Base-by-base conservation (phyloP, 2,888 invertebrate genomes). In the Erebia epiphron region DNA sequence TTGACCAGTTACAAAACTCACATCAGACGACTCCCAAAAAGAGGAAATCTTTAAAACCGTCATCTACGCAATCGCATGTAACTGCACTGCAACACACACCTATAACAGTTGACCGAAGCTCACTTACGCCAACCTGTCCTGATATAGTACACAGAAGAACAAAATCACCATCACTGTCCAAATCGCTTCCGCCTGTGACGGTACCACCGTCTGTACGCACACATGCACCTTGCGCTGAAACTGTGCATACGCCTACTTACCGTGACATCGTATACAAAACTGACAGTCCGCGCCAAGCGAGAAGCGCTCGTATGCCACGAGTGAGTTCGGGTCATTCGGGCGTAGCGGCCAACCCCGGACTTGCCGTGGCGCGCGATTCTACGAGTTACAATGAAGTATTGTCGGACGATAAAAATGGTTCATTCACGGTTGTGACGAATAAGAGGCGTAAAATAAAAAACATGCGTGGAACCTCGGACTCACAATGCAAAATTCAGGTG, bases 191-290 rank as follows among this genome's bases (percentile, higher is more conserved):
- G 16, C 56, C 16, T 56, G 56, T 56, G 18, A 1, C 21, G 7
- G 56, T 56, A 56, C 56, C 56, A 56, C 56, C 56, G 56, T 21
- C 56, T n/a, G 18, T 18, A 18, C 56, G 18, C 56, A 56, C 56
- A 16, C 56, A 56, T 2, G 56, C 9, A n/a, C 16, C 9, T 11
- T 10, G n/a, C 21, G 56, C 7, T n/a, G 18, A n/a, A 10, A 21
- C 2, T 5, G 18, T 11, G 56, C 56, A 56, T 56, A 56, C 56
- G 18, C 56, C 56, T 16, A 56, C 16, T 16, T 56, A 56, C 18
- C 56, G 56, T 11, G 56, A 56, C 18, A 56, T 56, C 18, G 56
- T 56, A 5, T 18, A 16, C 18, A 18, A 56, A 10, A 21, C 56
- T 3, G 56, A 16, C 4, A 16, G 11, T 8, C 56, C 56, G 56